Evolutionary conservation across 2,113 vertebrate genomes (phyloP), one percentile per base, ranked within the genome.

Genomic region (Ceyx melanurus): DNA sequence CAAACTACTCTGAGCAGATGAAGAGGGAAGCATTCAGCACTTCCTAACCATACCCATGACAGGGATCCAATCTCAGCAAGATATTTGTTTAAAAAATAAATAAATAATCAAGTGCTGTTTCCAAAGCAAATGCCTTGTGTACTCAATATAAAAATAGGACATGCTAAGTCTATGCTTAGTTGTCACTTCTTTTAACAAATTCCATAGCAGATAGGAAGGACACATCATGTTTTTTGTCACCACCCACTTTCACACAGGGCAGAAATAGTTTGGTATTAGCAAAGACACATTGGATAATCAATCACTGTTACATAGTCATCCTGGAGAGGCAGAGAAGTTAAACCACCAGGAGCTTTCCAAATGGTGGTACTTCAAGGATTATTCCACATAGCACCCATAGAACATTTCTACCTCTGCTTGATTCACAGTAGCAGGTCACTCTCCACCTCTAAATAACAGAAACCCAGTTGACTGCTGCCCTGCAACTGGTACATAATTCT

Each of bases 261-360:
- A 96, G 51, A 95, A 92, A 79, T 57, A 90, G 61, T 46, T 66
- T 45, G 20, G 28, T 33, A 85, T 77, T 73, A 92, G 50, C 83
- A 89, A 84, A 76, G 37, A 50, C 19, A 48, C 3, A 10, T 22
- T 60, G 61, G 15, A 61, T 0, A 2, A 54, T 43, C 75, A 84
- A 46, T 82, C 33, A 84, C 78, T n/a, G 13, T 67, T 91, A 76
- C 18, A n/a, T 0, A 93, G 42, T 50, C 67, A 70, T 11, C 48
- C 54, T 58, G 26, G 28, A 72, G 67, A 85, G 3, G 25, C 29
- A 33, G 31, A 58, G 28, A 88, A 66, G 19, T 78, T 61, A 50
- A 62, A 17, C 58, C 58, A 92, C 23, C 28, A 65, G 57, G 31
- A 91, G 62, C 37, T 62, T 86, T 67, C 48, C 50, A 45, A 33